Base-by-base conservation (phyloP, 2,113 vertebrate genomes). In the Rhynchomys soricoides region DNA sequence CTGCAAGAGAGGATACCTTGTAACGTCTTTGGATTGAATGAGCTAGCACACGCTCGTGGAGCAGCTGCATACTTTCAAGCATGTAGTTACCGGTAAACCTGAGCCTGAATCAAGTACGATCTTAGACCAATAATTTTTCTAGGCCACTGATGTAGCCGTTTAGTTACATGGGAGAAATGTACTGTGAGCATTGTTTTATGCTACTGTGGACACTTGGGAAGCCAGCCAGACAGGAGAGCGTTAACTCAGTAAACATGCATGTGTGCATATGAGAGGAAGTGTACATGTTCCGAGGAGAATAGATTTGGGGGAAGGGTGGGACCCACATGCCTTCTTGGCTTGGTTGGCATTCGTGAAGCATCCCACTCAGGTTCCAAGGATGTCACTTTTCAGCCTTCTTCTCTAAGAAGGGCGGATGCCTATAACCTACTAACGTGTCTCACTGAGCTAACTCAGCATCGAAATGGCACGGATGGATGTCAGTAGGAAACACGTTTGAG, bases 71-170 rank as follows among this genome's bases (percentile, higher is more conserved):
- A 19, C 45, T 86, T 88, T 29, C 40, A 64, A 29, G 73, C 48
- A 7, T 40, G 0, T 52, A 71, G 82, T 40, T 70, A 2, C 48
- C 10, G 59, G 24, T 40, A 68, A 66, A 83, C 83, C 43, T 37
- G 50, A 87, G 26, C 70, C 29, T 52, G 15, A 17, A 83, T 11
- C 13, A 8, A 70, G 0, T 43, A 31, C 16, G 62, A 86, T 34
- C 34, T n/a, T 57, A 66, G 31, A 26, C 5, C 75, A 94, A 10
- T 87, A 19, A 45, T 74, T 93, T 96, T 91, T 91, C 77, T 45
- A 59, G 75, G 37, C 17, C 8, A 48, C 10, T n/a, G n/a, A 13
- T 26, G 26, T 86, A 90, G 15, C 45, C 74, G 3, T 77, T 87
- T 90, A 78, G 8, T 83, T 79, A 78, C 52, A 79, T 81, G 19